phyloP scores from a whole-genome alignment of 2,797 vertebrate species.

The Chelonia mydas region DNA sequence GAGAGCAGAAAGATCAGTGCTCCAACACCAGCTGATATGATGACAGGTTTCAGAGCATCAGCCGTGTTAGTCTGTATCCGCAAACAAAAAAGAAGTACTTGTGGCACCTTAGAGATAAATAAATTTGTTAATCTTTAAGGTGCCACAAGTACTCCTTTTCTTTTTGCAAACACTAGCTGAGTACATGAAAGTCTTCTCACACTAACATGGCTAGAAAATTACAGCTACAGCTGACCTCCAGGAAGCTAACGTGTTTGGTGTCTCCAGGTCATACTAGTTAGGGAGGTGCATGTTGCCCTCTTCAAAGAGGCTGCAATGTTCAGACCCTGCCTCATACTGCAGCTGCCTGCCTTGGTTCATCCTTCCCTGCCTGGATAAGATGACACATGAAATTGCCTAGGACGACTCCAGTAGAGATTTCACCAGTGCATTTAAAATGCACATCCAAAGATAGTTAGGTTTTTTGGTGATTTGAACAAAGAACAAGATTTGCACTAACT shows the following conservation, averaged over 20 bases:
- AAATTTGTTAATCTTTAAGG: too few species aligned
- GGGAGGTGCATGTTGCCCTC: rapidly evolving
- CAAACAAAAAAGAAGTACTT: too few species aligned
- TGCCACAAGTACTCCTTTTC: too few species aligned
- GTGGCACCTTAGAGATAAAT: too few species aligned
- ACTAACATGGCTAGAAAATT: neutral
- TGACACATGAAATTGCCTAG: neutral
- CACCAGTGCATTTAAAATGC: neutral
- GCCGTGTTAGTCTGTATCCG: too few species aligned
- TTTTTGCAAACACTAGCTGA: neutral
- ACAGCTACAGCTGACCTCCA: neutral
- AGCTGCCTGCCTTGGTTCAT: neutral
- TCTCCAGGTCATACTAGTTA: neutral
- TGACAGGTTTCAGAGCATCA: too few species aligned
- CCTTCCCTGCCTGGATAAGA: neutral
- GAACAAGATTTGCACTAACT: too few species aligned
- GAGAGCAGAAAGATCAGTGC: neutral
- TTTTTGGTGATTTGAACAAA: too few species aligned
- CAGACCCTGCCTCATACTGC: neutral
- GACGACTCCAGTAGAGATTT: neutral
- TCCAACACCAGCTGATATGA: neutral
- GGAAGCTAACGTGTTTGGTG: rapidly evolving
- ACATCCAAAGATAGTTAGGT: neutral
- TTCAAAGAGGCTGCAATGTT: neutral
- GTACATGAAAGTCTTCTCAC: neutral